These are phyloP conservation scores for Anoura caudifer DNA, from an alignment of 2,113 vertebrate genomes.

Conservation along the genomic window DNA sequence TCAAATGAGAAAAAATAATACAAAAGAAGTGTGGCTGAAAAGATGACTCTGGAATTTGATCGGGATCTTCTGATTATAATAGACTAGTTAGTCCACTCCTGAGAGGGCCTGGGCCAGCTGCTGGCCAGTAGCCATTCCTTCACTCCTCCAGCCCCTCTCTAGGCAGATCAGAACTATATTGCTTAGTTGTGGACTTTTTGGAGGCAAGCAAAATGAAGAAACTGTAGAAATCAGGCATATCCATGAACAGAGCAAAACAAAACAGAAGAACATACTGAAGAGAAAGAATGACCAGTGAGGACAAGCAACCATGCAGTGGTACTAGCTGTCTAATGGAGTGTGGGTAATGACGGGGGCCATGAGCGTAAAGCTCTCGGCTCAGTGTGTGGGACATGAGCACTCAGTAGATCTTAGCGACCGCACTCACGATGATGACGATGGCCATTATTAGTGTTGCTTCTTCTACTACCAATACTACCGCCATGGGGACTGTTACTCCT, in stretches of 20 bases:
- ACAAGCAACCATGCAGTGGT: neutral
- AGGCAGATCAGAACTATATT: neutral
- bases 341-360: neutral
- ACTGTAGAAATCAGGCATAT: neutral
- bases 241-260: neutral
- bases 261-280: neutral
- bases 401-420: neutral
- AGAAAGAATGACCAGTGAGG: neutral
- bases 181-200: neutral
- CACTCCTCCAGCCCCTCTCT: neutral
- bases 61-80: neutral
- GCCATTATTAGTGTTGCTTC: neutral
- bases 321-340: neutral
- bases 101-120: neutral
- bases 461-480: neutral
- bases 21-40: neutral
- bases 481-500: neutral
- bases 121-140: neutral
- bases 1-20: constrained; percentile 31
- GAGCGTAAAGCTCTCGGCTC: neutral
- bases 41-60: constrained; percentile 10
- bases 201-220: neutral
- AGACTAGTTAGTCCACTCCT: neutral
- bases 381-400: neutral
- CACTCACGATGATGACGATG: neutral